A percentile compares a stretch with the other conserved stretches of the same genome.
phyloP scores from a whole-genome alignment of 2,797 vertebrate genomes.

The Pygocentrus nattereri region DNA sequence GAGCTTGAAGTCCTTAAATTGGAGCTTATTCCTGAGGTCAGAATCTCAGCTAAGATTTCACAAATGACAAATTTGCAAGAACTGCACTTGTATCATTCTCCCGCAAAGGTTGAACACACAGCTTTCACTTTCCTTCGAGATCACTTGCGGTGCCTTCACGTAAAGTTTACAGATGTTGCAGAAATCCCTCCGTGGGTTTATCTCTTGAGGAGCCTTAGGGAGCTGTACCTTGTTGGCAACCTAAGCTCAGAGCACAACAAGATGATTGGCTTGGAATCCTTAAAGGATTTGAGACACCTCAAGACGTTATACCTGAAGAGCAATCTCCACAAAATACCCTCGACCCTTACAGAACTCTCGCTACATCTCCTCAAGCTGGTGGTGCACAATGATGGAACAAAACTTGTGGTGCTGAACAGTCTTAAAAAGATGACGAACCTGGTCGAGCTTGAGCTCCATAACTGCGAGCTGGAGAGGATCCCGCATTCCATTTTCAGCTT shows the following conservation, averaged over 20 bases:
- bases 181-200: conserved; percentile 98
- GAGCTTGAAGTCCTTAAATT: conserved; percentile 94
- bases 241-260: conserved; percentile 98
- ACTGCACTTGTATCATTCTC: conserved; percentile 94
- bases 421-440: conserved; percentile 98
- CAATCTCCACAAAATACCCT: conserved; percentile 97
- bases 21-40: conserved; percentile 94
- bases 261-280: conserved; percentile 96
- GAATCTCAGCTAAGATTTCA: conserved; percentile 94
- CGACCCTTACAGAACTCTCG: conserved; percentile 94
- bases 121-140: conserved; percentile 96
- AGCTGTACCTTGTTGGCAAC: conserved; percentile 92
- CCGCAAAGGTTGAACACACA: conserved; percentile 94
- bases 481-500: conserved; percentile 97
- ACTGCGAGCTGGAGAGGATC: conserved; percentile 95
- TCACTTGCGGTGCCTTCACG: conserved; percentile 93
- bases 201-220: conserved; percentile 91
- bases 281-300: conserved; percentile 92
- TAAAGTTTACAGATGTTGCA: conserved; percentile 96
- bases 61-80: conserved; percentile 96
- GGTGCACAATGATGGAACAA: conserved; percentile 96
- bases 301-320: conserved; percentile 94
- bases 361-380: conserved; percentile 91
- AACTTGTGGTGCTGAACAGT: conserved; percentile 93
- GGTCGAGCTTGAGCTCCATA: conserved; percentile 90